These are phyloP conservation scores for Ochropacha duplaris DNA, from an alignment of 2,888 invertebrate genomes.

Conservation along the genomic window DNA sequence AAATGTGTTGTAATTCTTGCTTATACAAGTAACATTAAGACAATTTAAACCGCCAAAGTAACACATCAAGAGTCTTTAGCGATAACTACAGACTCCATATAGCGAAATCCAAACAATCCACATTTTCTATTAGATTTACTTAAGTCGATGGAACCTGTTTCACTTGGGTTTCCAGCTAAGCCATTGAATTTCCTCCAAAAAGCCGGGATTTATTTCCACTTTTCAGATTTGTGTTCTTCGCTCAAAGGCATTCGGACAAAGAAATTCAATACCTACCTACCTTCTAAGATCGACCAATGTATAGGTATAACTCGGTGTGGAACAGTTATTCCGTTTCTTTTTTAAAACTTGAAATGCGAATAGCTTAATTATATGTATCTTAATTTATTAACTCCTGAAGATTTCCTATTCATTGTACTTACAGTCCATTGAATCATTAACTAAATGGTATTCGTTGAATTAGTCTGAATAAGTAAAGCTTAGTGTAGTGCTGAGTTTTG, in stretches of 20 bases:
- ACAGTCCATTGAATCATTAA: too few species aligned
- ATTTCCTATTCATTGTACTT: too few species aligned
- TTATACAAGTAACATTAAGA: too few species aligned
- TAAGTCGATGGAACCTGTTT: constrained; percentile 12
- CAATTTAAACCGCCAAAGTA: not conserved
- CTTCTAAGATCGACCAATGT: constrained; percentile 6
- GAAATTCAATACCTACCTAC: constrained; percentile 12
- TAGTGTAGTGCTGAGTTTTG: too few species aligned
- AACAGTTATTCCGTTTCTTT: too few species aligned
- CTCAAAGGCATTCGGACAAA: constrained; percentile 39
- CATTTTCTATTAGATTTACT: constrained; percentile 23
- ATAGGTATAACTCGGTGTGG: not conserved
- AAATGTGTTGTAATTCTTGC: too few species aligned
- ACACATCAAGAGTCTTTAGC: not conserved
- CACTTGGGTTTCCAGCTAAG: constrained; percentile 11
- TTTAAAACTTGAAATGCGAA: too few species aligned
- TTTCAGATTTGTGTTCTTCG: constrained; percentile 48
- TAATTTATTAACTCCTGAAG: too few species aligned
- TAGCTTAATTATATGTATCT: too few species aligned
- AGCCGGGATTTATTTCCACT: constrained; percentile 55
- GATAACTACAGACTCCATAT: not conserved
- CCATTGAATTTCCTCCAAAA: constrained; percentile 21
- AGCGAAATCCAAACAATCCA: not conserved
- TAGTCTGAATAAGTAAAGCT: too few species aligned
- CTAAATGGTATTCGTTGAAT: too few species aligned